A percentile compares a stretch with the other conserved stretches of the same genome.
phyloP scores from a whole-genome alignment of 2,888 invertebrate species.

The Acanthosepion lycidas region DNA sequence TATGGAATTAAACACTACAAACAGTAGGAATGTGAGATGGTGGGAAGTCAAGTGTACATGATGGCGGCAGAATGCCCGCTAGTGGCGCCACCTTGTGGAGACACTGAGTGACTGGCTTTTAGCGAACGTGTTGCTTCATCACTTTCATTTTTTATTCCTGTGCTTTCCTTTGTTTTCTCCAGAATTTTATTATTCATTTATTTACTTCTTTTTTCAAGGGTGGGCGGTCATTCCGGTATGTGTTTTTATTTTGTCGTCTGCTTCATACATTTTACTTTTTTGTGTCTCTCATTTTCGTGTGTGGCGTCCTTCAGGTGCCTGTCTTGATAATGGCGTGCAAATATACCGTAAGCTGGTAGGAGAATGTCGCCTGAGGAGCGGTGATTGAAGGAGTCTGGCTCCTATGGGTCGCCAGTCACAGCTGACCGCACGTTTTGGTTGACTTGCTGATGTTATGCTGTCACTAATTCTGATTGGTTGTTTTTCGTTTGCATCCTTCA shows the following conservation, averaged over 20 bases:
- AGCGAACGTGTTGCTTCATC: not conserved
- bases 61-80: conserved; percentile 13
- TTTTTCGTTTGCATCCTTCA: not conserved
- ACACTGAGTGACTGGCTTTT: not conserved
- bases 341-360: conserved; percentile 6
- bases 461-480: not conserved
- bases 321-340: conserved; percentile 8
- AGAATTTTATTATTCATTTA: not conserved
- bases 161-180: not conserved
- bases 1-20: not conserved
- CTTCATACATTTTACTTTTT: not conserved
- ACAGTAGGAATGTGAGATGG: not conserved
- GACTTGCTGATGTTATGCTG: not conserved
- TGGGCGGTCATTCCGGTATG: not conserved
- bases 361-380: not conserved
- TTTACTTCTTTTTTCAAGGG: not conserved
- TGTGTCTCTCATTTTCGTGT: not conserved
- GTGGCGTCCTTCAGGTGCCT: not conserved
- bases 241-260: not conserved
- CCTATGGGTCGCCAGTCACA: conserved; percentile 33
- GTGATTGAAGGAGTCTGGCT: conserved; percentile 21
- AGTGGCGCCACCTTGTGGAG: not conserved
- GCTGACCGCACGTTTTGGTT: not conserved
- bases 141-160: not conserved
- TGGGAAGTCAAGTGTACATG: not conserved